These are phyloP conservation scores for Nothobranchius kuhntae DNA, from an alignment of 2,113 vertebrate species.

Conservation along the genomic window DNA sequence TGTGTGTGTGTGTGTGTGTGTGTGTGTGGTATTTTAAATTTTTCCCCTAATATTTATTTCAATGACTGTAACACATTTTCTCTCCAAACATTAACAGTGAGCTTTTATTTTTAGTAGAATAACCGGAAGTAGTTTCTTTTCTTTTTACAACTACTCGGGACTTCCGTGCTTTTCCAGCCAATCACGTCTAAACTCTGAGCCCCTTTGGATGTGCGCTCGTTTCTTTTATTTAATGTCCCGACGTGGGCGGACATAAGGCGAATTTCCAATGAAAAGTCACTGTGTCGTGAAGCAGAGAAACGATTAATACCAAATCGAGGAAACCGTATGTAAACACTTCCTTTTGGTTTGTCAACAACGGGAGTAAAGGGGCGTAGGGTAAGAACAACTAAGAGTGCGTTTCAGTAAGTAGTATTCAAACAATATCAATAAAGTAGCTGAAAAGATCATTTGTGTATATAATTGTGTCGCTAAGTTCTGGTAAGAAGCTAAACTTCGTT, in stretches of 20 bases:
- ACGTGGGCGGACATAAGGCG: not conserved
- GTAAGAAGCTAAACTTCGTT: conserved; percentile 7
- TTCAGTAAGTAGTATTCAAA: not conserved
- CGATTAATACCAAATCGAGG: conserved; percentile 44
- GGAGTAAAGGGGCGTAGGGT: conserved; percentile 16
- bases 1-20: too few relatives aligned
- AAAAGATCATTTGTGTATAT: not conserved
- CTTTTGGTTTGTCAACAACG: conserved; percentile 40
- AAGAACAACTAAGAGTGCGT: not conserved
- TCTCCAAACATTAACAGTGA: not conserved
- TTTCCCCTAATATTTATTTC: not conserved
- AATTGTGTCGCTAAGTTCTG: conserved; percentile 1
- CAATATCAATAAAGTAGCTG: not conserved
- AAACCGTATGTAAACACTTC: conserved; percentile 17
- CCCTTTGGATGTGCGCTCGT: conserved; percentile 13
- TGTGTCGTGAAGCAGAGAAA: not conserved
- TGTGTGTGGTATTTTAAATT: too few relatives aligned
- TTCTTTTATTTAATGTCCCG: rapidly evolving
- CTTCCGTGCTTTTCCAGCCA: conserved; percentile 14
- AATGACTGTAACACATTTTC: not conserved
- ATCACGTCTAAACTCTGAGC: conserved; percentile 22
- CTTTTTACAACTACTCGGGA: too few relatives aligned
- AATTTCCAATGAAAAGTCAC: not conserved
- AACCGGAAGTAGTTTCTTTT: too few relatives aligned
- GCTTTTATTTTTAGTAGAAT: conserved; percentile 33